Evolutionary conservation across 2,888 invertebrate genomes (phyloP).

Genomic region (Caradrina clavipalpis): DNA sequence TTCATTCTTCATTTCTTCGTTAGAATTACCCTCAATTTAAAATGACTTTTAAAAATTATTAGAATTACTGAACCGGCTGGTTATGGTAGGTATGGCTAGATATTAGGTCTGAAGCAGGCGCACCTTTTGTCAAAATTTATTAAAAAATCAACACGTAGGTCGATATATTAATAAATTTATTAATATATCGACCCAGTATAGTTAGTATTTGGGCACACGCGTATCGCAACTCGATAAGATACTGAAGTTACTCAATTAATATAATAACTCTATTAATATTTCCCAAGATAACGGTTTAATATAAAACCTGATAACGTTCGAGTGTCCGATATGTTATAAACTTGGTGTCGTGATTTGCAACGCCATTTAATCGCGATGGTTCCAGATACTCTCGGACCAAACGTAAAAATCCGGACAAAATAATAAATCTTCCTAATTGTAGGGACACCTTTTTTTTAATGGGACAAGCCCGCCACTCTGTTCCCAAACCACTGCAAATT

Average conservation of each 20-base stretch:
- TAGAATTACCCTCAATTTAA: too few relatives aligned
- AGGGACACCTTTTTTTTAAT: too few relatives aligned
- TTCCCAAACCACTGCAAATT: too few relatives aligned
- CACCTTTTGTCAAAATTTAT: constrained; percentile 6
- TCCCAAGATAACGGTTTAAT: constrained; percentile 79
- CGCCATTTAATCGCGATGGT: constrained; percentile 23
- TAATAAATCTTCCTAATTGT: too few relatives aligned
- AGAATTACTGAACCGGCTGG: too few relatives aligned
- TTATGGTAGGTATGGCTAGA: too few relatives aligned
- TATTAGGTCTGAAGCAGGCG: constrained; percentile 14
- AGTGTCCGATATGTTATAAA: constrained; percentile 40
- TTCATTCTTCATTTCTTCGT: too few relatives aligned
- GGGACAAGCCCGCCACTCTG: too few relatives aligned
- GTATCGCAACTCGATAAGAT: constrained; percentile 74
- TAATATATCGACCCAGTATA: constrained; percentile 43
- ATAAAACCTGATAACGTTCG: constrained; percentile 75
- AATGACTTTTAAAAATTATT: too few relatives aligned
- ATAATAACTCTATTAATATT: constrained; percentile 83
- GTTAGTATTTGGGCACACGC: constrained; percentile 28
- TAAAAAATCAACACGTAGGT: constrained; percentile 21
- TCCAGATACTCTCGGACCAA: neutral
- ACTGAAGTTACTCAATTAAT: constrained; percentile 78
- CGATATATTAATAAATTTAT: constrained; percentile 47
- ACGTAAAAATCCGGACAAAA: too few relatives aligned
- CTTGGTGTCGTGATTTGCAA: constrained; percentile 48